Evolutionary conservation across 1,140 invertebrate species (phyloP).

Genomic region (Euura lappo): DNA sequence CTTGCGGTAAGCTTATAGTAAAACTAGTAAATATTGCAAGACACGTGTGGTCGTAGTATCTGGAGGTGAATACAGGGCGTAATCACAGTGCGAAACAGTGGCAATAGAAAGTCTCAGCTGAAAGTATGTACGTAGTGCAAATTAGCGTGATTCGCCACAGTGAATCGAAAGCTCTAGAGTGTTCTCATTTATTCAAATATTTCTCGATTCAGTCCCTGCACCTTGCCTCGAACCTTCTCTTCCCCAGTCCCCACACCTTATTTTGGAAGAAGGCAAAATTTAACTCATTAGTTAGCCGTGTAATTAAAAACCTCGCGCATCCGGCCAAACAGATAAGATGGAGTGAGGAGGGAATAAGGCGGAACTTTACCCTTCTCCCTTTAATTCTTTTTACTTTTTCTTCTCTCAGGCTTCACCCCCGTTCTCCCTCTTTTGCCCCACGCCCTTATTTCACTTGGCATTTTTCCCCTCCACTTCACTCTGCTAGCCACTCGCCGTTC

Average conservation of each 20-base stretch:
- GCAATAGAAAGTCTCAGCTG: background rate
- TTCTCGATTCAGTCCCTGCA: constrained; percentile 6
- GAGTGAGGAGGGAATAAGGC: constrained; percentile 34
- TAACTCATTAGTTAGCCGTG: constrained; percentile 51
- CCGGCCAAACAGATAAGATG: constrained; percentile 53
- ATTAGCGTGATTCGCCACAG: background rate
- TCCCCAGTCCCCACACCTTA: constrained; percentile 7
- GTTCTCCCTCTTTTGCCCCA: background rate
- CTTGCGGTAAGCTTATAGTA: background rate
- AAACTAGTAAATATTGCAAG: background rate
- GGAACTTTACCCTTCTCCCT: constrained; percentile 43
- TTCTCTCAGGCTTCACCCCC: constrained; percentile 6
- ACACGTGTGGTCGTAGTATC: background rate
- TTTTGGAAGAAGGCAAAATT: constrained; percentile 45
- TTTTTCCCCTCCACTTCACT: constrained; percentile 1
- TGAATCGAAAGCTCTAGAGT: background rate
- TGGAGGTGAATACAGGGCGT: background rate
- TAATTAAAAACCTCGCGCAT: constrained; percentile 56
- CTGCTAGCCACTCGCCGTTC: constrained; percentile 18
- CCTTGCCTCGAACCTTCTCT: background rate
- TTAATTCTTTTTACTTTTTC: constrained; percentile 39
- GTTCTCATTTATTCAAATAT: constrained; percentile 17
- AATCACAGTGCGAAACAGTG: background rate
- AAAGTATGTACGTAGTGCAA: background rate
- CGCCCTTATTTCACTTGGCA: background rate